Evolutionary conservation across 1,140 invertebrate genomes (phyloP), one percentile per base, ranked within the genome.

Genomic region (Neuroterus valhalla): DNA sequence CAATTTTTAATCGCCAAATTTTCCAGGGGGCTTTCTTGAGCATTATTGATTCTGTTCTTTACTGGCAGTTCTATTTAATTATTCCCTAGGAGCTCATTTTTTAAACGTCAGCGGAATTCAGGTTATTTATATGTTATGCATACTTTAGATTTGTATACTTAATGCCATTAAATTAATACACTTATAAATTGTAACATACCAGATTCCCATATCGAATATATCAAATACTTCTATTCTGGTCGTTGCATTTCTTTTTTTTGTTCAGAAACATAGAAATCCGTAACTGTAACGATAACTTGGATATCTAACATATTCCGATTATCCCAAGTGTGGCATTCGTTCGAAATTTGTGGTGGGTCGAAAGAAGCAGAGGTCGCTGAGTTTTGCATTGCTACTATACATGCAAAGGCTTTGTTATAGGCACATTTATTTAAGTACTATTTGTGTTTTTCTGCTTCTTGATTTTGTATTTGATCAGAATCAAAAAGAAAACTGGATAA

Each of bases 41-140:
- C 86, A 88, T 83, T 84, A 82, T 87, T 80, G 78, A 81, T 80
- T 81, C 79, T 77, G 68, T 75, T 67, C 31, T 82, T 78, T 79
- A 84, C 81, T 88, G 87, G 87, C 87, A 89, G 87, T 89, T 83
- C 85, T 89, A 88, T 86, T 84, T 80, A 82, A 87, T 78, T 84
- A 81, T 79, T 78, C 72, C 55, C 79, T 82, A 82, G 67, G 68
- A 69, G 12, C n/a, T 79, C 50, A 78, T 55, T 26, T 14, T 55
- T 62, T 38, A 31, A 62, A 79, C 68, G 62, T 62, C 69, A 70
- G 62, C 71, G 72, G 50, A 66, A 72, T 75, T 70, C 50, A 50
- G 43, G 68, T 71, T 45, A 66, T 44, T 68, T 68, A n/a, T 62
- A 23, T 15, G 23, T 55, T 55, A 55, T 55, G 50, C 19, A 55